These are phyloP conservation scores for Stigmatopora argus DNA, from an alignment of 2,113 vertebrate genomes.

Conservation along the genomic window DNA sequence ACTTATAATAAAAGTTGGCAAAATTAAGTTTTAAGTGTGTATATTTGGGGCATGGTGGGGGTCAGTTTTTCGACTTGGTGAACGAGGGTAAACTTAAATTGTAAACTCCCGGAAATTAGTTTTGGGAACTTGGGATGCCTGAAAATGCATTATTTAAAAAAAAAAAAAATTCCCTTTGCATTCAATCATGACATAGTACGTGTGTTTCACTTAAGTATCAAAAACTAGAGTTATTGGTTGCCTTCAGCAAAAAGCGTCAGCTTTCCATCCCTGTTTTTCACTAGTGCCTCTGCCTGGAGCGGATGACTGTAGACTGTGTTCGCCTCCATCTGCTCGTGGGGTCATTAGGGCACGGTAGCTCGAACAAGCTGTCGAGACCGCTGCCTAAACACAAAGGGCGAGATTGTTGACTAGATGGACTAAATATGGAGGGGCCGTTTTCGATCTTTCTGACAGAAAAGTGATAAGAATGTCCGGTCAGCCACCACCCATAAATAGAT, in stretches of 20 bases:
- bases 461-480: slow-evolving; percentile 7
- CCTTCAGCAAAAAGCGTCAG: neutral
- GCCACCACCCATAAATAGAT: slow-evolving; percentile 7
- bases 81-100: no score
- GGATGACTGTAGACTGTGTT: slow-evolving; percentile 11
- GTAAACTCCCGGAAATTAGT: no score
- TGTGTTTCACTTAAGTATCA: neutral
- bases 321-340: slow-evolving; percentile 5
- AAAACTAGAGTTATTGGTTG: neutral
- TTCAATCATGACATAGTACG: neutral
- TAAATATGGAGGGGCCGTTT: slow-evolving; percentile 16
- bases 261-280: neutral
- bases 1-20: no score
- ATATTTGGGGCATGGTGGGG: no score
- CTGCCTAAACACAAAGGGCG: slow-evolving; percentile 26
- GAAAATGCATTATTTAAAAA: no score
- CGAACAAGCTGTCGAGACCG: slow-evolving; percentile 18
- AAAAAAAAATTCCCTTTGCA: neutral
- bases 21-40: no score
- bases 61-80: no score
- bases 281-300: neutral
- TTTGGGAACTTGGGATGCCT: no score
- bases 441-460: slow-evolving; percentile 18
- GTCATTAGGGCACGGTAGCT: slow-evolving; percentile 11
- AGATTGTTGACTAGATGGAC: slow-evolving; percentile 27